phyloP scores from a whole-genome alignment of 2,888 invertebrate genomes.

The Sarcophaga caerulescens region DNA sequence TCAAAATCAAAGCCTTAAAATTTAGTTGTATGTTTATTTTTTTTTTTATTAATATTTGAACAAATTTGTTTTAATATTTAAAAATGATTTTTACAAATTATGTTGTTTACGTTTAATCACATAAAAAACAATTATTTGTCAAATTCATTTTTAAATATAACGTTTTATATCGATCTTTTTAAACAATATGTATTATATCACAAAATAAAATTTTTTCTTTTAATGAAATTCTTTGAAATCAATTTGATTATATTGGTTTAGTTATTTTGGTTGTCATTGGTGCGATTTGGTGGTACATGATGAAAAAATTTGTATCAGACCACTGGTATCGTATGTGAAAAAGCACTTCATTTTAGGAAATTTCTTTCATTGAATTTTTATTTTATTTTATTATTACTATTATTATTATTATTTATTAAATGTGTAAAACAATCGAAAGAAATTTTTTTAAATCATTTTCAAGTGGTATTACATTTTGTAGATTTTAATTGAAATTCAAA shows the following conservation, averaged over 20 bases:
- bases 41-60: conserved; percentile 9
- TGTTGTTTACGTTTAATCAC: conserved; percentile 70
- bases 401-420: neutral
- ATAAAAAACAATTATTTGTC: conserved; percentile 65
- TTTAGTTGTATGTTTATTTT: conserved; percentile 4
- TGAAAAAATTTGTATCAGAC: conserved; percentile 82
- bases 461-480: conserved; percentile 67
- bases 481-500: conserved; percentile 42
- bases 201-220: conserved; percentile 18
- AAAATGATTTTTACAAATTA: conserved; percentile 68
- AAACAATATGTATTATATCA: neutral
- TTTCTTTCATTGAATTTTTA: conserved; percentile 68
- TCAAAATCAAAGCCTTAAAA: conserved; percentile 36
- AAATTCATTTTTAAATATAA: conserved; percentile 64
- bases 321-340: conserved; percentile 82
- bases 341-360: conserved; percentile 77
- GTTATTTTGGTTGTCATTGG: conserved; percentile 69
- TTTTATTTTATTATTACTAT: neutral
- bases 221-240: conserved; percentile 35
- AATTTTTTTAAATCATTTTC: conserved; percentile 64
- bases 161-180: neutral
- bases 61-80: conserved; percentile 52
- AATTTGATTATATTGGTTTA: conserved; percentile 12
- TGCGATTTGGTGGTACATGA: conserved; percentile 81
- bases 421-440: conserved; percentile 64